These are phyloP conservation scores for Anadara kagoshimensis DNA, from an alignment of 1,140 invertebrate genomes.

Conservation along the genomic window DNA sequence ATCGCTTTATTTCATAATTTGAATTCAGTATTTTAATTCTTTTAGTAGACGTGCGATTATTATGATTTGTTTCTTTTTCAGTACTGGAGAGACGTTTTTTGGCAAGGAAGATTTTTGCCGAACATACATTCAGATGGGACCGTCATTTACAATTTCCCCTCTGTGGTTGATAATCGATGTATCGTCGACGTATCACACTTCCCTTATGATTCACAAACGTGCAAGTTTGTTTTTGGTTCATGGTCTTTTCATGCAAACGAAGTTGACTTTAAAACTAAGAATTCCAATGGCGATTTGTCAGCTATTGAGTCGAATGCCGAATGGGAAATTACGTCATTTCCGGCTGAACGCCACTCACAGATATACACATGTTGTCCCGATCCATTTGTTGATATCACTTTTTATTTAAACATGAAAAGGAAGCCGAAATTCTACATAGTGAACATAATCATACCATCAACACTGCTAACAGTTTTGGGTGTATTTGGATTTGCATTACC, in stretches of 20 bases:
- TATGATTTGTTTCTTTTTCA: too few species aligned
- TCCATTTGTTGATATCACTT: constrained; percentile 52
- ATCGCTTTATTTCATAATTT: too few species aligned
- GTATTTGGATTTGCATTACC: constrained; percentile 97
- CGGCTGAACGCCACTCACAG: constrained; percentile 77
- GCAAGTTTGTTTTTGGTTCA: constrained; percentile 74
- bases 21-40: too few species aligned
- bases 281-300: constrained; percentile 76
- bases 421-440: constrained; percentile 57
- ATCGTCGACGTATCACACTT: constrained; percentile 88
- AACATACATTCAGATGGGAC: constrained; percentile 40
- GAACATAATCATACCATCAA: constrained; percentile 59
- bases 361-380: constrained; percentile 34
- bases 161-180: constrained; percentile 86
- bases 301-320: constrained; percentile 56
- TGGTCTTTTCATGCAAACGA: constrained; percentile 59
- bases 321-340: constrained; percentile 75
- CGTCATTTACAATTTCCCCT: constrained; percentile 44
- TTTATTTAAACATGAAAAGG: constrained; percentile 44
- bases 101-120: constrained; percentile 19
- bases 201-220: constrained; percentile 83
- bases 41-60: too few species aligned
- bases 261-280: neutral
- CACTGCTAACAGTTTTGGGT: constrained; percentile 86
- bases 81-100: neutral